Conservation (phyloP, 2,113 vertebrate genomes). For the Pogonocichla stellata region DNA sequence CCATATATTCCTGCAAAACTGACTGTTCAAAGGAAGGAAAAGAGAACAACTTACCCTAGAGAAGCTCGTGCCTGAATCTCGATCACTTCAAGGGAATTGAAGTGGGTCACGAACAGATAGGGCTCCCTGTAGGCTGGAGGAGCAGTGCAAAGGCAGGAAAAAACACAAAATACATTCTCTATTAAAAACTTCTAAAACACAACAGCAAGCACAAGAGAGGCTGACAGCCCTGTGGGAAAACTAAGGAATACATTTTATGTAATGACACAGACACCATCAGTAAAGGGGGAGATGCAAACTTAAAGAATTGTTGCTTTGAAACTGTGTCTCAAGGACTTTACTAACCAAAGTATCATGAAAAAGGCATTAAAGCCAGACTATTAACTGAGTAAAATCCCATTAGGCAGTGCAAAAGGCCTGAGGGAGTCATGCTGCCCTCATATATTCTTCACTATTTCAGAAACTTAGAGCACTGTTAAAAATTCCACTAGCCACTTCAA, state of each 20-base stretch:
- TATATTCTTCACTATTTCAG: neutral
- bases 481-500: neutral
- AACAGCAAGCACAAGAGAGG: neutral
- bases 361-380: neutral
- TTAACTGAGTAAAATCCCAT: neutral
- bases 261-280: neutral
- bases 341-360: neutral
- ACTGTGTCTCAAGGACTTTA: neutral
- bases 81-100: conserved; percentile 97
- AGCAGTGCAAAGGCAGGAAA: neutral
- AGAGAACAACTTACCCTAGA: conserved; percentile 80
- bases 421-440: neutral
- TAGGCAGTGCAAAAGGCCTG: neutral
- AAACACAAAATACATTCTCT: neutral
- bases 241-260: neutral
- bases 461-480: neutral
- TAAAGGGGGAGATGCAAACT: neutral
- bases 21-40: neutral
- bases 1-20: neutral
- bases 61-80: conserved; percentile 93
- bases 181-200: conserved; percentile 1
- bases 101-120: conserved; percentile 97
- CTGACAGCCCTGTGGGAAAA: neutral
- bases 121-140: conserved; percentile 94
- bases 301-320: neutral